Evolutionary conservation across 2,888 invertebrate genomes (phyloP), one percentile per base, ranked within the genome.

Genomic region (Rhorus exstirpatorius): DNA sequence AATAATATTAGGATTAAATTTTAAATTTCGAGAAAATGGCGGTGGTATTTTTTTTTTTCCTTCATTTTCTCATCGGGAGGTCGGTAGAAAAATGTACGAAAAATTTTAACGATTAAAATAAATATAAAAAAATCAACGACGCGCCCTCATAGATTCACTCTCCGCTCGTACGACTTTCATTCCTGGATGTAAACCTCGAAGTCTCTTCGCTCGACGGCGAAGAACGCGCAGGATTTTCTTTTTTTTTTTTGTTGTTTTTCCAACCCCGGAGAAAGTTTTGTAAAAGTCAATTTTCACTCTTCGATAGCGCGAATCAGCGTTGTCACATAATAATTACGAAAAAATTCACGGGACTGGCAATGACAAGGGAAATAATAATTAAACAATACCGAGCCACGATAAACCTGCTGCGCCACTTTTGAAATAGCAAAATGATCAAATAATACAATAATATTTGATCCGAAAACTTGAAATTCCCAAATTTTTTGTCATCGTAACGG

Each of bases 141-240:
- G 41, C 53, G 46, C 60, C 61, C 77, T 72, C 79, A 72, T 19
- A 51, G 49, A 74, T 67, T 79, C 67, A 55, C 67, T 38, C 67
- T 38, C 35, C 68, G 72, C 24, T 68, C 68, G 68, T 63, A 68
- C 61, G 58, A 70, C 67, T 79, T 60, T 76, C 67, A 68, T 76
- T 76, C 67, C 46, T 67, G 14, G n/a, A n/a, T n/a, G n/a, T n/a
- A n/a, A n/a, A n/a, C n/a, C n/a, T n/a, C n/a, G n/a, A n/a, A n/a
- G n/a, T n/a, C n/a, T n/a, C 10, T 21, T 49, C 26, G 65, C n/a
- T 26, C 51, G 67, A 51, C 51, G 35, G 31, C 26, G 14, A 55
- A 17, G 35, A 67, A 51, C n/a, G 19, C 68, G 12, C 19, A 53
- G 3, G 24, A 38, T 12, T 8, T 7, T 35, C 21, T 17, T 12